These are phyloP conservation scores for Amphilophus citrinellus DNA, from an alignment of 2,113 vertebrate genomes.

Conservation along the genomic window DNA sequence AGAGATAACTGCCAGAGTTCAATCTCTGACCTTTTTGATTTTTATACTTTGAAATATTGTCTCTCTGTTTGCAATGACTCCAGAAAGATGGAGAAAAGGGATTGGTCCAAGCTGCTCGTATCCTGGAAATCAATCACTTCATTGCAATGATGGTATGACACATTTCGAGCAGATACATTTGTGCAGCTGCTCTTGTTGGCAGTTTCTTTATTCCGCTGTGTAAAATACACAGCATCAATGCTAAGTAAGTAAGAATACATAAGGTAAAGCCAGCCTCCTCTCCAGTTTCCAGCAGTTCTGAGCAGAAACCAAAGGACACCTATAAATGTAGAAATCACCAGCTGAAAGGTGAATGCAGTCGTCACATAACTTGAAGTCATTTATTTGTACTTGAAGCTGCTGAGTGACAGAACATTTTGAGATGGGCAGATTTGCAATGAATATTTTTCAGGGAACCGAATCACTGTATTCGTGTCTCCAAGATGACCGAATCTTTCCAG, in stretches of 20 bases:
- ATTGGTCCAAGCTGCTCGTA: conserved; percentile 39
- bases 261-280: not conserved
- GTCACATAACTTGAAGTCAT: conserved; percentile 7
- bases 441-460: conserved; percentile 20
- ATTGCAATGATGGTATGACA: conserved; percentile 29
- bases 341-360: conserved; percentile 29
- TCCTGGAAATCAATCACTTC: conserved; percentile 55
- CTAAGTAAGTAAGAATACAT: conserved; percentile 16
- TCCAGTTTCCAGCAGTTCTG: conserved; percentile 12
- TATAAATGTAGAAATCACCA: not conserved
- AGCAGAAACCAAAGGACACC: conserved; percentile 29
- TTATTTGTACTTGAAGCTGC: not conserved
- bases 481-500: conserved; percentile 59
- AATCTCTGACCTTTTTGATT: conserved; percentile 56
- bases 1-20: conserved; percentile 59
- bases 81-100: conserved; percentile 37
- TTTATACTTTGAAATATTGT: conserved; percentile 51
- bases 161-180: conserved; percentile 46
- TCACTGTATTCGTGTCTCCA: not conserved
- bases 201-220: conserved; percentile 22
- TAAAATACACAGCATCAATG: conserved; percentile 26
- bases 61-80: conserved; percentile 39
- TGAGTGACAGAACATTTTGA: conserved; percentile 10
- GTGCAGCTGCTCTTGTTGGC: conserved; percentile 69
- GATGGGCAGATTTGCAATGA: conserved; percentile 20